These are phyloP conservation scores for Emydoidea blandingii DNA, from an alignment of 2,797 vertebrate genomes.

Conservation along the genomic window DNA sequence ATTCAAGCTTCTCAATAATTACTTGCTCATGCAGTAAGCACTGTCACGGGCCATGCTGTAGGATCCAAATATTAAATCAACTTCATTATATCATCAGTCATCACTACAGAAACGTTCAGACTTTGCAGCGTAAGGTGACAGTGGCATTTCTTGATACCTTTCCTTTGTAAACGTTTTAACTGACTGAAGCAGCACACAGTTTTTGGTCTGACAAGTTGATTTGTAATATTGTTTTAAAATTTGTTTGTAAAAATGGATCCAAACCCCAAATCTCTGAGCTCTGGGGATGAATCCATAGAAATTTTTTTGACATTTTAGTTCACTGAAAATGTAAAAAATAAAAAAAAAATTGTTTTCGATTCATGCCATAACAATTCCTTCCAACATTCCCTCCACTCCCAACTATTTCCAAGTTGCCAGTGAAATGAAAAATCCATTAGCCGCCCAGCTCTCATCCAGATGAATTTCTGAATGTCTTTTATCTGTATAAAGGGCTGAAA, in stretches of 20 bases:
- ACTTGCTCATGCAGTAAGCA: not conserved
- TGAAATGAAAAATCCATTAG: not conserved
- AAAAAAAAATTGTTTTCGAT: not conserved
- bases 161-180: not conserved
- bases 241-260: not conserved
- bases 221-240: not conserved
- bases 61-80: not conserved
- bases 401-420: not conserved
- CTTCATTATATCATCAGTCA: not conserved
- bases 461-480: not conserved
- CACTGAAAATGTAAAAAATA: not conserved
- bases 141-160: not conserved
- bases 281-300: not conserved
- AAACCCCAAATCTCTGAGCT: not conserved
- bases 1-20: not conserved
- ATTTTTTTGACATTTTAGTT: not conserved
- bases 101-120: not conserved
- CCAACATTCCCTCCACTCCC: not conserved
- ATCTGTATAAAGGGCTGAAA: not conserved
- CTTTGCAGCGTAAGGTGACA: not conserved
- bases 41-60: not conserved
- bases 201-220: not conserved
- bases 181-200: not conserved
- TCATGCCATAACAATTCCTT: not conserved
- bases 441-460: not conserved